phyloP scores from a whole-genome alignment of 2,113 vertebrate genomes.

The Salvator merianae region DNA sequence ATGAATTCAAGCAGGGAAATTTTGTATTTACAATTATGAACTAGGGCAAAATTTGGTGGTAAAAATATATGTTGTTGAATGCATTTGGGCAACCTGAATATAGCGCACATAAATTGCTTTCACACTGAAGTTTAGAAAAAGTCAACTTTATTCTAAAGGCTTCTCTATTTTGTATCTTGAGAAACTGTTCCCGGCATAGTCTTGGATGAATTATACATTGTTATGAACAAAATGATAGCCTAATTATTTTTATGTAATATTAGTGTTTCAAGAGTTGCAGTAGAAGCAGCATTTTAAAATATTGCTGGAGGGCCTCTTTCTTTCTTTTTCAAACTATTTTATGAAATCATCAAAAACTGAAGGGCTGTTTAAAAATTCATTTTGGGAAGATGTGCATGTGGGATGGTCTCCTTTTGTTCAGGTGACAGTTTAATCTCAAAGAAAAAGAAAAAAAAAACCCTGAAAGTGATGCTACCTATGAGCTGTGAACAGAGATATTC shows the following conservation, averaged over 20 bases:
- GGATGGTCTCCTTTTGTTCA: background rate
- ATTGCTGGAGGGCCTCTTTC: background rate
- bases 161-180: background rate
- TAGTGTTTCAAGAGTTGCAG: slow-evolving; percentile 10
- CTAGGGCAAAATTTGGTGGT: background rate
- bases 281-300: background rate
- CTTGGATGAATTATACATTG: slow-evolving; percentile 12
- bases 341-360: slow-evolving; percentile 10
- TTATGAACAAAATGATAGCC: slow-evolving; percentile 9
- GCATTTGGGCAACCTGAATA: background rate
- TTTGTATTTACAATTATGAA: background rate
- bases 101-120: background rate
- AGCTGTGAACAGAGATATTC: background rate
- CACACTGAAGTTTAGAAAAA: background rate
- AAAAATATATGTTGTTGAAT: background rate
- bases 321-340: slow-evolving; percentile 7
- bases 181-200: background rate
- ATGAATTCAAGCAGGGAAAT: background rate
- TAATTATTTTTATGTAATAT: background rate
- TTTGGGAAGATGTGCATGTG: background rate
- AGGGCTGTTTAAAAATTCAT: slow-evolving; percentile 25
- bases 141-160: background rate
- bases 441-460: background rate
- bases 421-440: slow-evolving; percentile 16
- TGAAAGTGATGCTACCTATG: background rate